Base-by-base conservation (phyloP, 2,113 vertebrate genomes). In the Lichenostomus cassidix region DNA sequence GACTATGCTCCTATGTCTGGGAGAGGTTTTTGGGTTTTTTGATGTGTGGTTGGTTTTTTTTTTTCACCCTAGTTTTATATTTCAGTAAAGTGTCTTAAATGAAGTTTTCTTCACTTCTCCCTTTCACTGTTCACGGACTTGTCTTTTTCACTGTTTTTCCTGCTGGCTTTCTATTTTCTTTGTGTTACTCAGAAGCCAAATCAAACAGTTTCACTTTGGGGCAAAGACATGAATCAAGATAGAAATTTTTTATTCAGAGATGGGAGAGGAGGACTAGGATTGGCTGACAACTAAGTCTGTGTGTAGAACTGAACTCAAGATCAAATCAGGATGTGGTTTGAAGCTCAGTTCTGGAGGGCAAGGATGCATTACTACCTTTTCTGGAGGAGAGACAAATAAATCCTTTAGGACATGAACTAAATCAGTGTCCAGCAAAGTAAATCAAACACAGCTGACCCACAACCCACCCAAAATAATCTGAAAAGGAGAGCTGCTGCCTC, bases 1-100 rank as follows among this genome's bases (percentile, higher is more conserved):
- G 37, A 50, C 55, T 65, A 11, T 0, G 0, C 4, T 62, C 50
- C 64, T 59, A 9, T 1, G 1, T 23, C n/a, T 37, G 17, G 22
- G 27, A 69, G 33, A 81, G 49, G 35, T 4, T 1, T 39, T 55
- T 13, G 8, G 5, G 8, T 35, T 60, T 59, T 6, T 18, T 33
- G 5, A 33, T 60, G 25, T 1, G 25, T 31, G 4, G 29, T 18
- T n/a, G 3, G 1, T 5, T 28, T 22, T 58, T 33, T 58, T 33
- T 8, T 47, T 46, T 3, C 10, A 12, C 17, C 71, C 6, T 6
- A 15, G 7, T 58, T 79, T 71, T 65, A 23, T 35, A 67, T 53
- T 73, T 76, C 42, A 58, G 8, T 39, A 29, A 75, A 50, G 12
- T 22, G 49, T 49, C 73, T 80, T 47, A 87, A 76, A 39, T 33